Evolutionary conservation across 2,797 vertebrate species (phyloP).

Genomic region (Pseudotriccus pelzelni): DNA sequence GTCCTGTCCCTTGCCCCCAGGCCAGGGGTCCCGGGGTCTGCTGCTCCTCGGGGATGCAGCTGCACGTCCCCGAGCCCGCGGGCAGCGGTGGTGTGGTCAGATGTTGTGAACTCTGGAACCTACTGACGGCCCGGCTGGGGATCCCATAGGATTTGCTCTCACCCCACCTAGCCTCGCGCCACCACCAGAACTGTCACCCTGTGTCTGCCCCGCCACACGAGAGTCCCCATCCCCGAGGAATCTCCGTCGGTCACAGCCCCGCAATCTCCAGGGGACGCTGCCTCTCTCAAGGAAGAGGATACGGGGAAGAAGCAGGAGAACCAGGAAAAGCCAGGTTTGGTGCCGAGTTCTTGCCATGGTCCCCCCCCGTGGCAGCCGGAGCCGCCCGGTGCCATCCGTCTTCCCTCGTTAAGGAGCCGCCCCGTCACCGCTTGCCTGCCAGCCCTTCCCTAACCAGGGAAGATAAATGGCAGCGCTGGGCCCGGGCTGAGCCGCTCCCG

Average conservation of each 20-base stretch:
- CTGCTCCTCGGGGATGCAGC: background rate
- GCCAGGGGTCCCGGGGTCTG: background rate
- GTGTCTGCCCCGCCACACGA: background rate
- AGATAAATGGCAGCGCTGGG: constrained; percentile 40
- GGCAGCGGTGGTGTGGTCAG: accelerated
- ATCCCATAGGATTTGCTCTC: background rate
- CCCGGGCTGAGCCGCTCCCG: background rate
- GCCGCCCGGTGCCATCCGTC: constrained; percentile 35
- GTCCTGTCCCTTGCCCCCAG: background rate
- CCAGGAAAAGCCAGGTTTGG: background rate
- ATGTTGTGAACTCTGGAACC: background rate
- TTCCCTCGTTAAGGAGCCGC: constrained; percentile 59
- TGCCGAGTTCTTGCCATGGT: background rate
- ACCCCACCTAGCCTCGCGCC: background rate
- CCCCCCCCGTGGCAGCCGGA: background rate
- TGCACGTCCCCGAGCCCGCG: accelerated
- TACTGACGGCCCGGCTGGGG: background rate
- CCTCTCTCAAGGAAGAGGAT: background rate
- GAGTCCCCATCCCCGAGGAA: accelerated
- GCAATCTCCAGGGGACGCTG: accelerated
- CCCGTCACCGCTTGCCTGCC: constrained; percentile 21
- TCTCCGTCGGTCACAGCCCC: background rate
- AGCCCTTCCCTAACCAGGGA: constrained; percentile 43
- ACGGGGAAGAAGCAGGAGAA: background rate
- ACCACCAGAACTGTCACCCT: background rate